Evolutionary conservation across 23 tunicate species (phyloP).

Genomic region (Trididemnum clinides): DNA sequence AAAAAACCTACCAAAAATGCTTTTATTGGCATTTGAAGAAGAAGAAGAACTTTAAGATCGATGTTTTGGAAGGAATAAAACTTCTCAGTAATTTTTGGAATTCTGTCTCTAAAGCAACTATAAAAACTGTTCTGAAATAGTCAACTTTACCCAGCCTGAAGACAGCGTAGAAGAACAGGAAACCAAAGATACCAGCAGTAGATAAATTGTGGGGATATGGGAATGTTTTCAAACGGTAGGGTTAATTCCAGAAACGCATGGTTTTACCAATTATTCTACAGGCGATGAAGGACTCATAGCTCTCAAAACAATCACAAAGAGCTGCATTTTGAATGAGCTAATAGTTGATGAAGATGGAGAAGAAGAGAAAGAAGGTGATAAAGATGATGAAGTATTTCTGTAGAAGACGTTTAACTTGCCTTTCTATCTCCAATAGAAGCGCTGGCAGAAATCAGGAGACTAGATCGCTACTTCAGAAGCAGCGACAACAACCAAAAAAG

Average conservation of each 20-base stretch:
- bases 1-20: neutral
- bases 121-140: constrained; percentile 2
- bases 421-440: neutral
- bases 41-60: too few relatives aligned
- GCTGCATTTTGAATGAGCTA: neutral
- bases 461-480: neutral
- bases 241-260: neutral
- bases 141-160: neutral
- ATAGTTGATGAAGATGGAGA: neutral
- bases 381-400: neutral
- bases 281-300: neutral
- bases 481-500: neutral
- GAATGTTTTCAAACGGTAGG: neutral
- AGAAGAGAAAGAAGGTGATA: neutral
- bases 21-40: neutral
- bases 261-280: neutral
- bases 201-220: neutral
- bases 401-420: neutral
- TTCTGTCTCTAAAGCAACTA: constrained; percentile 9
- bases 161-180: neutral
- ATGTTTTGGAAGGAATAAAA: too few relatives aligned
- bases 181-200: neutral
- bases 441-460: neutral
- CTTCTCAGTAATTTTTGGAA: constrained; percentile 19
- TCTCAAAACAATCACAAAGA: too few relatives aligned